Percentiles rank a stretch among this genome's conserved stretches.
Conservation (phyloP, 2,113 vertebrate genomes). For the Nothobranchius furzeri region DNA sequence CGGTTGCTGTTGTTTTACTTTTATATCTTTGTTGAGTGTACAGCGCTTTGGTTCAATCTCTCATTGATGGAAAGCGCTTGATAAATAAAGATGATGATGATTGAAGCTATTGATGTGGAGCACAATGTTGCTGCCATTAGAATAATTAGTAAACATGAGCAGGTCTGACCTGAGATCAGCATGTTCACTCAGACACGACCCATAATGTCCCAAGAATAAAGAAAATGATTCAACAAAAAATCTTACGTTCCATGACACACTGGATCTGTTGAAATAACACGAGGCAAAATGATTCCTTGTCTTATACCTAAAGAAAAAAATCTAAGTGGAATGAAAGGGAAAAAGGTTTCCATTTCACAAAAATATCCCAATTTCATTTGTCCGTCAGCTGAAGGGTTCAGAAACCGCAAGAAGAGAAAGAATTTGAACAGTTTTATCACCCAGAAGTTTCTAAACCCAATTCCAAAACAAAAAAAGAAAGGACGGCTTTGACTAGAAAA, state of each 20-base stretch:
- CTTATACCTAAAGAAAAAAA: background rate
- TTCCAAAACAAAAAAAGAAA: background rate
- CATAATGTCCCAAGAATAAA: background rate
- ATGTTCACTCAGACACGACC: background rate
- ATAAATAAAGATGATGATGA: too few relatives aligned
- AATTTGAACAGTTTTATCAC: background rate
- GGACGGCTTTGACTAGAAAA: too few relatives aligned
- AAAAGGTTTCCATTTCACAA: background rate
- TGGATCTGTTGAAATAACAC: background rate
- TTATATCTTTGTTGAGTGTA: too few relatives aligned
- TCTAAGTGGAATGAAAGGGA: too few relatives aligned
- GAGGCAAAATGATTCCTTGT: background rate
- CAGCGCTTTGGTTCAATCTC: too few relatives aligned
- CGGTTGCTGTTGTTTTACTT: too few relatives aligned
- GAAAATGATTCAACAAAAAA: background rate
- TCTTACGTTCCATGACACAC: background rate
- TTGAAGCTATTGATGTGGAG: too few relatives aligned
- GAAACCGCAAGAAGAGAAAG: background rate
- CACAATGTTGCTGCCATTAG: too few relatives aligned
- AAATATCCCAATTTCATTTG: background rate
- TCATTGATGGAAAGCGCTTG: too few relatives aligned
- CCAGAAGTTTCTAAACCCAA: background rate
- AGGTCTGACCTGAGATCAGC: background rate
- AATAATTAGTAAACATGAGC: background rate
- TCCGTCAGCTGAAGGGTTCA: background rate